Conservation (phyloP, 64 coral and sea anemone genomes). For the Acropora yongei region DNA sequence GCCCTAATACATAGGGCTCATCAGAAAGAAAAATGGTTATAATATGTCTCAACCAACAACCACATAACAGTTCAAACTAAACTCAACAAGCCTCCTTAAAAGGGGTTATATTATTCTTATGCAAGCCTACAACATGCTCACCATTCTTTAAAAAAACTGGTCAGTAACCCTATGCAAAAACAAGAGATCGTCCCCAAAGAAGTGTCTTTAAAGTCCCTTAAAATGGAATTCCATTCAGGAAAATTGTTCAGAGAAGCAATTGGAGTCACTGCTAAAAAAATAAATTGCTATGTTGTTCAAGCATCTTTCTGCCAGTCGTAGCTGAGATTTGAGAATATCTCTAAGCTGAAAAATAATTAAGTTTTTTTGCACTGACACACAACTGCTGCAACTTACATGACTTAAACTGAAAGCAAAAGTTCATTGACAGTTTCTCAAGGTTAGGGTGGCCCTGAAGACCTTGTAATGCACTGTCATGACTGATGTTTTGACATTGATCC, state of each 20-base stretch:
- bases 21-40: not conserved
- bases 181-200: not conserved
- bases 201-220: not conserved
- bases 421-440: constrained; percentile 26
- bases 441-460: not conserved
- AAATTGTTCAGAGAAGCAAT: constrained; percentile 44
- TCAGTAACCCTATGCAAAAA: constrained; percentile 2
- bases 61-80: not conserved
- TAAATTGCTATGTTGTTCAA: constrained; percentile 29
- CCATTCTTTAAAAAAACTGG: not conserved
- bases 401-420: constrained; percentile 41
- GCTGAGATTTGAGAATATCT: not conserved
- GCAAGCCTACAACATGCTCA: not conserved
- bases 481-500: constrained; percentile 44
- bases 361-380: constrained; percentile 24
- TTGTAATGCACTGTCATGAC: constrained; percentile 7
- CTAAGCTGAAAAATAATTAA: not conserved
- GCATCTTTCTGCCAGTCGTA: constrained; percentile 2
- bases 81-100: not conserved
- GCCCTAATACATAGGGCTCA: not conserved
- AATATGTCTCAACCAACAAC: not conserved
- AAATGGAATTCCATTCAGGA: constrained; percentile 33
- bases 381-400: constrained; percentile 37
- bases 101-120: not conserved
- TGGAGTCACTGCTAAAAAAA: constrained; percentile 24